Percentiles rank a stretch among this genome's conserved stretches.
Evolutionary conservation across 2,797 vertebrate genomes (phyloP).

Genomic region (Hydrophis major): DNA sequence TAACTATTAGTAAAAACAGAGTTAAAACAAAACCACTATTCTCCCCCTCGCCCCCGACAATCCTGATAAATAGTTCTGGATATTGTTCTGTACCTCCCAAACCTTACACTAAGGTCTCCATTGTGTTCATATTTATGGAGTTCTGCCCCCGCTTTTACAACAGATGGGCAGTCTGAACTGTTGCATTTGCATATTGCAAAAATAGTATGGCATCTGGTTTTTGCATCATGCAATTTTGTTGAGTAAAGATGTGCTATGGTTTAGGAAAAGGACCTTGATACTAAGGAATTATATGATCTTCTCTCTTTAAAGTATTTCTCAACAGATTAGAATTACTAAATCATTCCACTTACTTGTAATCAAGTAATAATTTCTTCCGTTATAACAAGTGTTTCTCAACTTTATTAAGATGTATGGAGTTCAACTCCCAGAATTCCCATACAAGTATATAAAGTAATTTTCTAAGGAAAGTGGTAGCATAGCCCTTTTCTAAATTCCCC

Average conservation of each 20-base stretch:
- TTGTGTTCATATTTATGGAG: neutral
- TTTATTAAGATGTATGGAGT: neutral
- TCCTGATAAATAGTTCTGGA: neutral
- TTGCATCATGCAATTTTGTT: neutral
- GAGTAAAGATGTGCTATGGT: neutral
- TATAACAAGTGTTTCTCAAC: neutral
- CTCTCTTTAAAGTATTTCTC: neutral
- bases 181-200: neutral
- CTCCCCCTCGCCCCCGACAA: too few species aligned
- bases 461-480: neutral
- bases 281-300: neutral
- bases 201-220: neutral
- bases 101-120: neutral
- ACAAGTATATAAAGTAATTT: neutral
- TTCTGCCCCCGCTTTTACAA: neutral
- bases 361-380: too few species aligned
- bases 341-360: neutral
- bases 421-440: neutral
- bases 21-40: too few species aligned
- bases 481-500: neutral
- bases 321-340: neutral
- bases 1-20: neutral
- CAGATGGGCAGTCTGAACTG: too few species aligned
- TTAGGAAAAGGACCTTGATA: neutral
- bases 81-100: neutral